These are phyloP conservation scores for Andrena chrysosceles DNA, from an alignment of 2,888 invertebrate genomes.

Conservation along the genomic window DNA sequence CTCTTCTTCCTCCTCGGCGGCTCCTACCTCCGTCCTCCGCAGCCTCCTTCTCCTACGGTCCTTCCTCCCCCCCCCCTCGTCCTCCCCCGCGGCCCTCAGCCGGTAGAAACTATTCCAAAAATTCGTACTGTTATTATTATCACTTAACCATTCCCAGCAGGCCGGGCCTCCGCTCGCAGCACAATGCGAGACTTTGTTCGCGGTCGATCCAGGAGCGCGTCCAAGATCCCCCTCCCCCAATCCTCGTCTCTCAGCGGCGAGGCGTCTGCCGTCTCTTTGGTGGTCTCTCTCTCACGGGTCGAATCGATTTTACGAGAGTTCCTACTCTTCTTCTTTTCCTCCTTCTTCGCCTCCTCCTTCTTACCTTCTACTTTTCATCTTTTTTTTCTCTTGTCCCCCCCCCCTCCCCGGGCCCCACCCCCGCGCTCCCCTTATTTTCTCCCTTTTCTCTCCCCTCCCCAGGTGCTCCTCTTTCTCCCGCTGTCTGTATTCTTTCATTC, in stretches of 20 bases:
- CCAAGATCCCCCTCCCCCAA: conserved; percentile 6
- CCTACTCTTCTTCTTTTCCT: conserved; percentile 52
- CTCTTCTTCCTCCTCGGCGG: conserved; percentile 18
- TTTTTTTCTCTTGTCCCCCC: neutral
- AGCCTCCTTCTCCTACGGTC: conserved; percentile 29
- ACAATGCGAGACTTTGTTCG: conserved; percentile 73
- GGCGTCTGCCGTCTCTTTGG: conserved; percentile 56
- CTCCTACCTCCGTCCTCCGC: conserved; percentile 5
- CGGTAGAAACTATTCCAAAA: conserved; percentile 79
- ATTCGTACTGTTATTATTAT: conserved; percentile 79
- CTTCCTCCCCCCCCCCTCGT: too few species aligned
- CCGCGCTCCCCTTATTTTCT: neutral
- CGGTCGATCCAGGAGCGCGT: conserved; percentile 50
- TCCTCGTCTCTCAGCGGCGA: conserved; percentile 30
- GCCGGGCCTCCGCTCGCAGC: conserved; percentile 25
- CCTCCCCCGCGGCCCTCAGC: neutral
- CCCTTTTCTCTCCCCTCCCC: neutral
- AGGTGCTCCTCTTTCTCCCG: conserved; percentile 30
- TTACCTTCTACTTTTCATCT: neutral
- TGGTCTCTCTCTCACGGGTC: conserved; percentile 63
- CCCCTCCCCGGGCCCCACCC: neutral
- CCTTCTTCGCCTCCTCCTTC: conserved; percentile 1
- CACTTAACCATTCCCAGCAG: conserved; percentile 73
- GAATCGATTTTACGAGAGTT: conserved; percentile 71
- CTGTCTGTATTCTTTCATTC: conserved; percentile 54